Evolutionary conservation across 2,113 vertebrate genomes (phyloP), one percentile per base, ranked within the genome.

Genomic region (Apteryx owenii): DNA sequence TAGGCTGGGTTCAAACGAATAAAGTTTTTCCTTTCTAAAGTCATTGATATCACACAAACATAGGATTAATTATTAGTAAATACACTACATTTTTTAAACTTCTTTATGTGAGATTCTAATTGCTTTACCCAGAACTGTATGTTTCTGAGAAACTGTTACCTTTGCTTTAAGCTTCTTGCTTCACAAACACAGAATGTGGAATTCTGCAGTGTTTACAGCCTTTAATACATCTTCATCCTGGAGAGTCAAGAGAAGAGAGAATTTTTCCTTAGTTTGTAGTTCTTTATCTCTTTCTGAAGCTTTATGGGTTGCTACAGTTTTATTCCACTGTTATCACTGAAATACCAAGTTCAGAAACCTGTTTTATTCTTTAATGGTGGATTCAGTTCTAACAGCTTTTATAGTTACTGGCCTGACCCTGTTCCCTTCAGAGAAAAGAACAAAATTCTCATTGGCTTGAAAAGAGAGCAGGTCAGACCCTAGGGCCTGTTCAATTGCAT

Each of bases 11-110:
- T 95, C 58, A 62, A 40, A 36, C 54, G 72, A 87, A 93, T 90
- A 42, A 64, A 77, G 53, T 93, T 88, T 85, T 23, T 69, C 75
- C 71, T 94, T 92, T 91, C 90, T 75, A 88, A 68, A 92, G 77
- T 65, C 21, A 10, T 8, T 66, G 42, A 56, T 33, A 31, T 33
- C 3, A 10, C 18, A 69, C 33, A 31, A 66, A 16, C 31, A 50
- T 48, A 29, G 33, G 40, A 80, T 89, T 85, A 77, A 85, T 76
- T 81, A 28, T 66, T 73, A 46, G 44, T 21, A 73, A 89, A 91
- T 58, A 0, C 14, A 71, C 18, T 28, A n/a, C 3, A 3, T 75
- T 56, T 77, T 76, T 71, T 15, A 13, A 71, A 76, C 5, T 31
- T 31, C 16, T 51, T 71, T 92, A 16, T 87, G 38, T 72, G 23